These are phyloP conservation scores for Caenorhabditis sp. DNA, from an alignment of 2,888 invertebrate genomes.

Conservation along the genomic window DNA sequence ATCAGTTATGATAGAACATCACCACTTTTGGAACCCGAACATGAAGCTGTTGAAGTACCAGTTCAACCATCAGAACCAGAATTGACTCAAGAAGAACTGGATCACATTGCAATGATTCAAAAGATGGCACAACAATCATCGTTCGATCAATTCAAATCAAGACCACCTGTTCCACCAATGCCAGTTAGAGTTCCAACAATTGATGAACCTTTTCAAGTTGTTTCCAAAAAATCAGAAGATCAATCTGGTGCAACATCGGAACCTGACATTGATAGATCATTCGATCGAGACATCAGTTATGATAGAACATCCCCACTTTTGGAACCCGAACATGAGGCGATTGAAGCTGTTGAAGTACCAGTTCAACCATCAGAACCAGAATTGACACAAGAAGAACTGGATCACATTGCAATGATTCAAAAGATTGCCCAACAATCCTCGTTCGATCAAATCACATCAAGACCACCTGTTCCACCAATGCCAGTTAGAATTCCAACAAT, in stretches of 20 bases:
- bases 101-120: constrained; percentile 24
- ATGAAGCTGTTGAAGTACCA: constrained; percentile 9
- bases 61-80: background rate
- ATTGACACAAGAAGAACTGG: constrained; percentile 10
- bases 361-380: background rate
- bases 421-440: constrained; percentile 17
- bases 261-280: constrained; percentile 17
- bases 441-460: background rate
- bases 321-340: background rate
- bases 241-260: constrained; percentile 34
- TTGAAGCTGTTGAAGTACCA: no score
- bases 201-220: constrained; percentile 7
- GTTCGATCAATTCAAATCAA: constrained; percentile 2
- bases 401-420: constrained; percentile 9
- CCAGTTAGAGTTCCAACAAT: constrained; percentile 15
- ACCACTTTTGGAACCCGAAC: background rate
- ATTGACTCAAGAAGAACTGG: constrained; percentile 43
- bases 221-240: constrained; percentile 6
- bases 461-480: constrained; percentile 5
- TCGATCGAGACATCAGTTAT: constrained; percentile 2
- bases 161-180: constrained; percentile 14
- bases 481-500: constrained; percentile 2
- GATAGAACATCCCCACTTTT: background rate
- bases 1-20: background rate
- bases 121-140: constrained; percentile 11